Evolutionary conservation across 2,797 vertebrate genomes (phyloP), one percentile per base, ranked within the genome.

Genomic region (Ctenopoma kingsleyae): DNA sequence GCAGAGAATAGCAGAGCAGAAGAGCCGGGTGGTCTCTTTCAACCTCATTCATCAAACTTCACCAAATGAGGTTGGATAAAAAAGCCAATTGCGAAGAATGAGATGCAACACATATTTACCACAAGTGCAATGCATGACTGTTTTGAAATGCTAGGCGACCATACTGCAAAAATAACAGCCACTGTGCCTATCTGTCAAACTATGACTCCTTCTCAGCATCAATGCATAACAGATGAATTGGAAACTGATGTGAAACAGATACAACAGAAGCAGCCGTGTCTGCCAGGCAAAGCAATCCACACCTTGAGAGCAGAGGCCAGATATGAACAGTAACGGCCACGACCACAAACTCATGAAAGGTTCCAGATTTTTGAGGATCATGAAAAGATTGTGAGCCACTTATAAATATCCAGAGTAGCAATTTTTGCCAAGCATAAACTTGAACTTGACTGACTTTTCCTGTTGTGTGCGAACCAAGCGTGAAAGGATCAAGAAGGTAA

Each of bases 361-460:
- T 67, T 84, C 76, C 80, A 79, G 59, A 78, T 77, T 87, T 77
- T 56, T 25, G 58, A 76, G 43, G 50, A 58, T 74, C 81, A 58
- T 74, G 73, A 89, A 87, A 85, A 86, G 71, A 84, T 78, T 27
- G 47, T 73, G 71, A 66, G 58, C 57, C 38, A 40, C 80, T 61
- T 53, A 73, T 69, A 85, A 78, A 71, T 81, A 83, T 65, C 70
- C 81, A 57, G 51, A 81, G 80, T 63, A 83, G 89, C 80, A 87
- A 81, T 85, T 49, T 70, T 57, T 68, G 82, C 87, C 85, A 87
- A 65, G 77, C 61, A 74, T 51, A 79, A 16, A 67, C 50, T 87
- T 84, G 71, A 87, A 88, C 63, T 78, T 74, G 66, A 90, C 79
- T 83, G 87, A 87, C 82, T 92, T 89, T 87, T 87, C 74, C 55